Evolutionary conservation across 2,888 invertebrate species (phyloP).

Genomic region (Bellardia pandia): DNA sequence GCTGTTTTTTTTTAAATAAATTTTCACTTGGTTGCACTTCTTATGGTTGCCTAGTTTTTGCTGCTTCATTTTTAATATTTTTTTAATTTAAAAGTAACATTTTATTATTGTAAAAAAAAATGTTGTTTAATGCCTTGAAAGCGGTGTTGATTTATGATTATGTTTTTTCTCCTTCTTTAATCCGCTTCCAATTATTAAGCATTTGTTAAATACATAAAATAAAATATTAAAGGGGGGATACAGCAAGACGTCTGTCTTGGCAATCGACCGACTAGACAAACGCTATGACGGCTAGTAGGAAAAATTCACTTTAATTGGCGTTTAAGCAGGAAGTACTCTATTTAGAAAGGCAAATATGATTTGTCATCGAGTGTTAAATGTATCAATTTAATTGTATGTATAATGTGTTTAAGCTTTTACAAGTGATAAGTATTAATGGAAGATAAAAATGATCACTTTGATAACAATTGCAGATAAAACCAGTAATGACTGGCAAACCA

Average conservation of each 20-base stretch:
- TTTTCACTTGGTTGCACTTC: slow-evolving; percentile 70
- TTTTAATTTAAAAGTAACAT: slow-evolving; percentile 55
- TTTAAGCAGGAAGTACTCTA: slow-evolving; percentile 44
- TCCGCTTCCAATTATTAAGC: slow-evolving; percentile 65
- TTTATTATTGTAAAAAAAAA: slow-evolving; percentile 52
- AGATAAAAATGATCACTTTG: neutral
- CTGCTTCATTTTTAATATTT: slow-evolving; percentile 40
- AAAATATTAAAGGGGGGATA: slow-evolving; percentile 19
- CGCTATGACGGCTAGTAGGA: neutral
- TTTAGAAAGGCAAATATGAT: slow-evolving; percentile 3
- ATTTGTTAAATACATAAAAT: slow-evolving; percentile 40
- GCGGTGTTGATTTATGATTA: slow-evolving; percentile 65
- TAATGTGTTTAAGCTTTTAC: neutral
- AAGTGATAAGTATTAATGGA: neutral
- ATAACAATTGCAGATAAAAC: no score
- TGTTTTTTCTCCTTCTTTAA: slow-evolving; percentile 46
- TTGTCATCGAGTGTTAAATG: slow-evolving; percentile 8
- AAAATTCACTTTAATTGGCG: slow-evolving; percentile 7
- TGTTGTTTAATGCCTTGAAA: slow-evolving; percentile 50
- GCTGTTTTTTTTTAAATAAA: slow-evolving; percentile 41
- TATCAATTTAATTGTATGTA: slow-evolving; percentile 13
- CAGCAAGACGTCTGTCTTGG: neutral
- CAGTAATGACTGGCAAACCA: no score
- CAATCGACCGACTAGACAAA: slow-evolving; percentile 7
- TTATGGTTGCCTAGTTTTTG: slow-evolving; percentile 67